Evolutionary conservation across 2,113 vertebrate genomes (phyloP).

Genomic region (Hyperopisus bebe): DNA sequence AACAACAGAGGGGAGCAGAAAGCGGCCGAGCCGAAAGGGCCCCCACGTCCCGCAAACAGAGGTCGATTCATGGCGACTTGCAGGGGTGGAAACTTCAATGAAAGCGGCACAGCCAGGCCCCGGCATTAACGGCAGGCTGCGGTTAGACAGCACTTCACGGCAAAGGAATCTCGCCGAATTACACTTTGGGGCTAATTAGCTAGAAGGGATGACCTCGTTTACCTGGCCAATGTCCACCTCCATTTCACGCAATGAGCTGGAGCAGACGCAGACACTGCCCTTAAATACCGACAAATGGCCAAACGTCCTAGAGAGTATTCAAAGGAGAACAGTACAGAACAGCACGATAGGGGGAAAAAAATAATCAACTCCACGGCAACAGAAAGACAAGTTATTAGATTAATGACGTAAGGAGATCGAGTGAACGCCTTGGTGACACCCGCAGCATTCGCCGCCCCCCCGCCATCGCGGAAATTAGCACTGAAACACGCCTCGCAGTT

Average conservation of each 20-base stretch:
- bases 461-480: neutral
- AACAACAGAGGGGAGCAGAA: slow-evolving; percentile 47
- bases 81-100: slow-evolving; percentile 56
- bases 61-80: slow-evolving; percentile 58
- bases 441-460: neutral
- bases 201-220: slow-evolving; percentile 32
- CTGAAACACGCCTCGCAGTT: neutral
- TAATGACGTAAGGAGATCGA: neutral
- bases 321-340: neutral
- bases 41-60: slow-evolving; percentile 56
- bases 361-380: neutral
- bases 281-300: neutral
- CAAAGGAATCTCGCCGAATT: slow-evolving; percentile 42
- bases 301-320: neutral
- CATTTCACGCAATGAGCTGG: slow-evolving; percentile 47
- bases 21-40: slow-evolving; percentile 61
- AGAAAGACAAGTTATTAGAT: neutral
- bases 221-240: slow-evolving; percentile 33
- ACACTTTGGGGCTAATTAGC: slow-evolving; percentile 44
- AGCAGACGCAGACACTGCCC: neutral
- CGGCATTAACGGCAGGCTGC: slow-evolving; percentile 47
- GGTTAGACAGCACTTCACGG: slow-evolving; percentile 47
- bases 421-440: neutral
- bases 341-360: neutral
- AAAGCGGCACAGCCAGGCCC: slow-evolving; percentile 52